phyloP scores from a whole-genome alignment of 2,797 vertebrate species.

The Sparus aurata region DNA sequence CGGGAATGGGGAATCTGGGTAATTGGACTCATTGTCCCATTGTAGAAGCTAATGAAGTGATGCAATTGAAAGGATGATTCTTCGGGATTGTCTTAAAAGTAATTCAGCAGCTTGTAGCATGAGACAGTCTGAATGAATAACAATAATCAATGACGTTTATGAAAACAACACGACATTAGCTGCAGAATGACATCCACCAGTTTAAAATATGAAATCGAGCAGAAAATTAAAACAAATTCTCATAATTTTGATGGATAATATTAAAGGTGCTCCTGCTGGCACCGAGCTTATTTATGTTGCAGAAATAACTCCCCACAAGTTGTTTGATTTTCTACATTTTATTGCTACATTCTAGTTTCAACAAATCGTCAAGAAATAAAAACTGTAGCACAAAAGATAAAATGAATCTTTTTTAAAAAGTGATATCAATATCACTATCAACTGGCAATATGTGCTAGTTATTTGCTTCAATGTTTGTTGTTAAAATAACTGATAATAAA shows the following conservation, averaged over 20 bases:
- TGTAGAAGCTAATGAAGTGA: slow-evolving; percentile 78
- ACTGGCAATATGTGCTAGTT: not conserved
- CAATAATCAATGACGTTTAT: slow-evolving; percentile 29
- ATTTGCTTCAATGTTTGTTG: not conserved
- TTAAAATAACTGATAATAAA: too few relatives aligned
- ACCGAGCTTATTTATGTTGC: not conserved
- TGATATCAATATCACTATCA: not conserved
- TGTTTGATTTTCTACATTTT: not conserved
- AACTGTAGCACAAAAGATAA: not conserved
- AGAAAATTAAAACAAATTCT: slow-evolving; percentile 49
- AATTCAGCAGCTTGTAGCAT: slow-evolving; percentile 54
- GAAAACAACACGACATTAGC: slow-evolving; percentile 32
- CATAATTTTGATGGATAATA: slow-evolving; percentile 16
- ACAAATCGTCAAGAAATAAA: too few relatives aligned
- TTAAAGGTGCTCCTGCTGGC: not conserved
- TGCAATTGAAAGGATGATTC: slow-evolving; percentile 61
- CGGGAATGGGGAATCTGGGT: slow-evolving; percentile 66
- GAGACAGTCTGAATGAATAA: slow-evolving; percentile 22
- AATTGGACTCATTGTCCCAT: slow-evolving; percentile 75
- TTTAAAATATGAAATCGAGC: slow-evolving; percentile 20
- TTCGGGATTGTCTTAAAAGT: slow-evolving; percentile 56
- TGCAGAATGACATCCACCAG: not conserved
- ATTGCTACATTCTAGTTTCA: not conserved
- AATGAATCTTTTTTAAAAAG: not conserved
- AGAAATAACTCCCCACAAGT: not conserved